Conservation (phyloP, 2,797 vertebrate genomes). For the Microcaecilia unicolor region DNA sequence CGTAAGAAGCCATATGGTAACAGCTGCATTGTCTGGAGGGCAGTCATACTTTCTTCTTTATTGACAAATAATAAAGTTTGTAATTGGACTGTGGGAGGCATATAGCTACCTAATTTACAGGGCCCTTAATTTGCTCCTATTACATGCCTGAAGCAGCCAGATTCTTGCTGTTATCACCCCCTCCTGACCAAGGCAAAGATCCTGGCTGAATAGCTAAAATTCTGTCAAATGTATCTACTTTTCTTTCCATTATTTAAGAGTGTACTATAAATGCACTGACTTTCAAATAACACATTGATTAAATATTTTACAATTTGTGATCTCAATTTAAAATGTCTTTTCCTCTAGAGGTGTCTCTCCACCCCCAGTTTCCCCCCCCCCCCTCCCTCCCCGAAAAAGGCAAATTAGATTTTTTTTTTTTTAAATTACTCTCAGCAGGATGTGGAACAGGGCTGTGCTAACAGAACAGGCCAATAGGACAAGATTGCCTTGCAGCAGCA, state of each 20-base stretch:
- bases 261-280: not conserved
- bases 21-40: slow-evolving; percentile 38
- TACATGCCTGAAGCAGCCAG: slow-evolving; percentile 34
- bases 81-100: slow-evolving; percentile 42
- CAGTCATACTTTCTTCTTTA: slow-evolving; percentile 38
- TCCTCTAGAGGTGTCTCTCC: not conserved
- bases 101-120: slow-evolving; percentile 39
- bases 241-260: slow-evolving; percentile 3
- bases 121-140: slow-evolving; percentile 43
- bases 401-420: too few relatives aligned
- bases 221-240: slow-evolving; percentile 17
- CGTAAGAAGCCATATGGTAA: slow-evolving; percentile 23
- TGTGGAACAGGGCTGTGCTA: not conserved
- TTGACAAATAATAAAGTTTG: slow-evolving; percentile 50
- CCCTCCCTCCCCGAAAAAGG: accelerated
- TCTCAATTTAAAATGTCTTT: not conserved
- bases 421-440: not conserved
- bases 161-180: slow-evolving; percentile 29
- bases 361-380: too few relatives aligned
- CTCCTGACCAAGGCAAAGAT: slow-evolving; percentile 13
- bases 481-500: slow-evolving; percentile 30
- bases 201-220: slow-evolving; percentile 17
- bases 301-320: not conserved
- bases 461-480: slow-evolving; percentile 23
- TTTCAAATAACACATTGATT: not conserved